Percentiles rank a stretch among this genome's conserved stretches.
These are phyloP conservation scores for Scolopax mira DNA, from an alignment of 2,113 vertebrate genomes.

Conservation along the genomic window DNA sequence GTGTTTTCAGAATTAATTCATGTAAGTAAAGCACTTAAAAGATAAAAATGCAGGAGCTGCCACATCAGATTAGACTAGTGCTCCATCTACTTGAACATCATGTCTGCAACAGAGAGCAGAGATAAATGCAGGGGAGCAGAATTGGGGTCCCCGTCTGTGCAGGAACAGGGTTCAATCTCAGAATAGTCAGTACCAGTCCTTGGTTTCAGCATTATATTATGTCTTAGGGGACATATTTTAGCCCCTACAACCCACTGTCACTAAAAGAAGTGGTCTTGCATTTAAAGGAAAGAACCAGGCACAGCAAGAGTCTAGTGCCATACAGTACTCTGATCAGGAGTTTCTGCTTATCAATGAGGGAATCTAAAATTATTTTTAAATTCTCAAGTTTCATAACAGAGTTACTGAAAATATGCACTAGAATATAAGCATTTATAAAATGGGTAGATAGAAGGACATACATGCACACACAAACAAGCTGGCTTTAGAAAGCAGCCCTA, in stretches of 20 bases:
- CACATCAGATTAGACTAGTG: conserved; percentile 37
- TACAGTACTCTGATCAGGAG: background rate
- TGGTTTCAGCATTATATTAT: background rate
- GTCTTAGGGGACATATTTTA: background rate
- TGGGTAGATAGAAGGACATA: background rate
- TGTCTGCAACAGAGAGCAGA: background rate
- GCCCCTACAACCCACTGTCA: background rate
- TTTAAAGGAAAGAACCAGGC: background rate
- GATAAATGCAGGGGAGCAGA: background rate
- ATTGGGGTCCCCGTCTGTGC: background rate
- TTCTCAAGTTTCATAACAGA: background rate
- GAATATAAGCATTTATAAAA: background rate
- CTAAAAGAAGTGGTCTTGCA: background rate
- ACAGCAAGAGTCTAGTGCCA: background rate
- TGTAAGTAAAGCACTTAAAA: conserved; percentile 47
- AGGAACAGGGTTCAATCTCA: background rate
- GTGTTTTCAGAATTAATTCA: conserved; percentile 62
- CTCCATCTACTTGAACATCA: background rate
- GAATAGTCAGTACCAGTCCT: background rate
- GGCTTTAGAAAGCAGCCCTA: background rate
- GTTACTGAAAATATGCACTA: background rate
- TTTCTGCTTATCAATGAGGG: background rate
- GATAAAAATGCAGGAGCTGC: conserved; percentile 44
- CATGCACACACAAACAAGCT: background rate
- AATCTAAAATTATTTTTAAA: background rate